A percentile compares a stretch with the other conserved stretches of the same genome.
Evolutionary conservation across 1,140 invertebrate genomes (phyloP).

Genomic region (Daktulosphaira vitifoliae): DNA sequence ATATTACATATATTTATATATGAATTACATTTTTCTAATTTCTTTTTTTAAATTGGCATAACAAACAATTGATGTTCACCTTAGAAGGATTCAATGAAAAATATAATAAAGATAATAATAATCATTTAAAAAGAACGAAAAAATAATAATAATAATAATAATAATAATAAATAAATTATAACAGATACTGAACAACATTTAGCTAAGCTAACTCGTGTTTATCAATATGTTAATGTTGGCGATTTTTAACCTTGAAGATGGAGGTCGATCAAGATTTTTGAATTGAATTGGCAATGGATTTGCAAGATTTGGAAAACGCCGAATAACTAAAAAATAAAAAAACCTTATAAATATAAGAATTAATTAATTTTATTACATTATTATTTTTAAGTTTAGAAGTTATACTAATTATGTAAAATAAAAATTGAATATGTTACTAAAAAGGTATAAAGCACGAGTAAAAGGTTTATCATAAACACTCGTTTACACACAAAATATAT

Average conservation of each 20-base stretch:
- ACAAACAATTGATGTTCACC: conserved; percentile 16
- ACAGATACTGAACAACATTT: conserved; percentile 30
- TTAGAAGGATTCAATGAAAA: conserved; percentile 23
- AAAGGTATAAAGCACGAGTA: too few species aligned
- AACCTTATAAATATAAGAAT: not conserved
- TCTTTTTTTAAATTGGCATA: conserved; percentile 12
- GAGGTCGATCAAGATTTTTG: conserved; percentile 26
- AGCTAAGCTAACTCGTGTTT: conserved; percentile 13
- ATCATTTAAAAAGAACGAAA: conserved; percentile 19
- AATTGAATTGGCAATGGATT: conserved; percentile 18
- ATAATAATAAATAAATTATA: conserved; percentile 33
- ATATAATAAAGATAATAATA: not conserved
- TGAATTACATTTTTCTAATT: conserved; percentile 1
- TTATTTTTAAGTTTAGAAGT: too few species aligned
- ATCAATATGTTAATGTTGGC: conserved; percentile 7
- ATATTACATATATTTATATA: conserved; percentile 23
- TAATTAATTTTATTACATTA: conserved; percentile 3
- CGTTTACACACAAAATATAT: too few species aligned
- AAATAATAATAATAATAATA: conserved; percentile 28
- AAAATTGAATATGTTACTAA: too few species aligned
- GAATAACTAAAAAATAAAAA: conserved; percentile 22
- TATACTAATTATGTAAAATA: too few species aligned
- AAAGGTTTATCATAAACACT: too few species aligned
- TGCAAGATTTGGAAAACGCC: conserved; percentile 14
- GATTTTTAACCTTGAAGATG: conserved; percentile 15